These are phyloP conservation scores for Parnassius glacialis DNA, from an alignment of 2,888 invertebrate species.

Conservation along the genomic window DNA sequence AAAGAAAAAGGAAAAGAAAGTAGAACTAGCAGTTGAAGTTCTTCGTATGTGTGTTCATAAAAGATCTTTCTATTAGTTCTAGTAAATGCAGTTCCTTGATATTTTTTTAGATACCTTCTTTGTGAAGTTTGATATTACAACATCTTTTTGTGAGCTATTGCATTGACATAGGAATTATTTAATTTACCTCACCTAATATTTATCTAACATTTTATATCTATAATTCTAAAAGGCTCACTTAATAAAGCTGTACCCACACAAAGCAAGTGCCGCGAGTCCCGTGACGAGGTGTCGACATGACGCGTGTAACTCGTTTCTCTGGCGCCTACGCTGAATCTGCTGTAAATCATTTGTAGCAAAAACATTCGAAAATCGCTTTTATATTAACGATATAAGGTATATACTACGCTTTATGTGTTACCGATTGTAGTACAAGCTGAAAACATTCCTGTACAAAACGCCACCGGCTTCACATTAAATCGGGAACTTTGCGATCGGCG, in stretches of 20 bases:
- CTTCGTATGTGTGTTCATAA: no score
- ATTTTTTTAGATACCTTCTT: no score
- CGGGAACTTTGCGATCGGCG: slow-evolving; percentile 24
- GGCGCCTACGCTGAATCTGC: slow-evolving; percentile 11
- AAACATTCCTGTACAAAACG: slow-evolving; percentile 23
- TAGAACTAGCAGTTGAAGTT: no score
- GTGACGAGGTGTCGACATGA: slow-evolving; percentile 26
- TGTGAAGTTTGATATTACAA: no score
- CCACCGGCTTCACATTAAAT: slow-evolving; percentile 25
- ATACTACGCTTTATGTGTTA: slow-evolving; percentile 6
- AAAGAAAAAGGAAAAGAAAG: no score
- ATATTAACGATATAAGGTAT: background rate
- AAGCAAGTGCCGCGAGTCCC: slow-evolving; percentile 16
- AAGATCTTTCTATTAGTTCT: no score
- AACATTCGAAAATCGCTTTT: slow-evolving; percentile 10
- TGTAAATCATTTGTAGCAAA: slow-evolving; percentile 15
- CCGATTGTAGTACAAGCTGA: slow-evolving; percentile 15
- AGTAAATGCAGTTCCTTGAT: no score
- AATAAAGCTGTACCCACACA: slow-evolving; percentile 17
- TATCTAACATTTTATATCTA: background rate
- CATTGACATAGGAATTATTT: no score
- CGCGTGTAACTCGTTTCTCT: slow-evolving; percentile 23
- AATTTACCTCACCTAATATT: slow-evolving; percentile 1
- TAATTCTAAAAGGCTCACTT: slow-evolving; percentile 14
- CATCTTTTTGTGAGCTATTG: no score